Conservation (phyloP, 2,113 vertebrate genomes). For the Channa maculata region DNA sequence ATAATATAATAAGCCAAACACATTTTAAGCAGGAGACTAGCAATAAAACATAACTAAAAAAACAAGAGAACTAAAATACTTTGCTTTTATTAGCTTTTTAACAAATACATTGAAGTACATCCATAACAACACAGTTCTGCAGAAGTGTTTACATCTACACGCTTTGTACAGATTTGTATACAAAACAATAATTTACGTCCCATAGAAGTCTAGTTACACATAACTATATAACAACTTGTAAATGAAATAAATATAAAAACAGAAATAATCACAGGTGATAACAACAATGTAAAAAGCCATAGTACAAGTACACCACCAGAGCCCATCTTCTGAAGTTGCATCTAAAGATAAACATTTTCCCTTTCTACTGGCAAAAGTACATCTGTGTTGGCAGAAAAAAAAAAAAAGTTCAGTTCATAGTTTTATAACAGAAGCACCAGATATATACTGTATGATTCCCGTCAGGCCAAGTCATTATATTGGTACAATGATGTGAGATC, state of each 20-base stretch:
- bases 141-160: slow-evolving; percentile 95
- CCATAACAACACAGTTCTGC: slow-evolving; percentile 95
- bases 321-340: slow-evolving; percentile 65
- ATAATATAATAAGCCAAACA: too few relatives aligned
- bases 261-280: slow-evolving; percentile 77
- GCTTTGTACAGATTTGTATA: slow-evolving; percentile 95
- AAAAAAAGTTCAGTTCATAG: slow-evolving; percentile 31
- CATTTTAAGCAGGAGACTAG: not conserved
- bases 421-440: slow-evolving; percentile 52
- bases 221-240: slow-evolving; percentile 88
- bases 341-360: slow-evolving; percentile 58
- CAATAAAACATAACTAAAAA: slow-evolving; percentile 50
- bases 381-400: slow-evolving; percentile 42
- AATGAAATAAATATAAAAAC: slow-evolving; percentile 85
- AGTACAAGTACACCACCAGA: slow-evolving; percentile 72
- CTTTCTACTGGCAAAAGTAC: slow-evolving; percentile 64
- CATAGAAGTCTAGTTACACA: slow-evolving; percentile 92
- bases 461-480: slow-evolving; percentile 31
- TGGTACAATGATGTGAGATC: slow-evolving; percentile 15
- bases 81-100: slow-evolving; percentile 88
- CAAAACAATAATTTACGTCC: slow-evolving; percentile 99
- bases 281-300: slow-evolving; percentile 65
- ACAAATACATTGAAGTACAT: slow-evolving; percentile 95
- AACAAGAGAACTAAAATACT: slow-evolving; percentile 90
- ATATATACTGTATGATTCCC: slow-evolving; percentile 25